Evolutionary conservation across 2,888 invertebrate species (phyloP).

Genomic region (Leucoma salicis): DNA sequence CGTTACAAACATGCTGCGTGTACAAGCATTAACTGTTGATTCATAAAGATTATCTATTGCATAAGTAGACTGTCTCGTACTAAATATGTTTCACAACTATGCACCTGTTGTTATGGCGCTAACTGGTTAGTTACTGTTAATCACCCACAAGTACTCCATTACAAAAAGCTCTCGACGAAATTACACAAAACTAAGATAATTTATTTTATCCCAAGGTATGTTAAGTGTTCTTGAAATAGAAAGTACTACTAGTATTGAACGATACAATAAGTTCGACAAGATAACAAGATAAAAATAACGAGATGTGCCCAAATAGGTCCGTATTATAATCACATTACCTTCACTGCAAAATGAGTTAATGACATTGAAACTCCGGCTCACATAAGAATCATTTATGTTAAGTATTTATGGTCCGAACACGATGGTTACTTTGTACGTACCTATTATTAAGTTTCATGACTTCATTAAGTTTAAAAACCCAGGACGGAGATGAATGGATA

Average conservation of each 20-base stretch:
- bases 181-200: slow-evolving; percentile 12
- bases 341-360: slow-evolving; percentile 17
- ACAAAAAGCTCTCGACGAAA: slow-evolving; percentile 5
- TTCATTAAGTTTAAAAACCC: slow-evolving; percentile 22
- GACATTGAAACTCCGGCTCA: slow-evolving; percentile 14
- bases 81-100: slow-evolving; percentile 64
- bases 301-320: slow-evolving; percentile 23
- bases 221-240: slow-evolving; percentile 4
- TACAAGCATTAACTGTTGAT: slow-evolving; percentile 62
- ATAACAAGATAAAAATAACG: slow-evolving; percentile 37
- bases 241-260: slow-evolving; percentile 1
- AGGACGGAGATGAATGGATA: slow-evolving; percentile 6
- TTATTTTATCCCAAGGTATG: too few relatives aligned
- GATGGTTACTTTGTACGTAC: neutral
- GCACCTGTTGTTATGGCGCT: slow-evolving; percentile 58
- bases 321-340: slow-evolving; percentile 16
- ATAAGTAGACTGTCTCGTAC: slow-evolving; percentile 64
- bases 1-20: slow-evolving; percentile 63
- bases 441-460: slow-evolving; percentile 17
- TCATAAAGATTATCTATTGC: slow-evolving; percentile 68
- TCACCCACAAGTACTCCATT: slow-evolving; percentile 23
- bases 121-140: slow-evolving; percentile 60
- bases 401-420: slow-evolving; percentile 11
- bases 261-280: slow-evolving; percentile 21
- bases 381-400: slow-evolving; percentile 12